Conservation (phyloP, 2,797 vertebrate species). For the Paedocypris micromegethes region DNA sequence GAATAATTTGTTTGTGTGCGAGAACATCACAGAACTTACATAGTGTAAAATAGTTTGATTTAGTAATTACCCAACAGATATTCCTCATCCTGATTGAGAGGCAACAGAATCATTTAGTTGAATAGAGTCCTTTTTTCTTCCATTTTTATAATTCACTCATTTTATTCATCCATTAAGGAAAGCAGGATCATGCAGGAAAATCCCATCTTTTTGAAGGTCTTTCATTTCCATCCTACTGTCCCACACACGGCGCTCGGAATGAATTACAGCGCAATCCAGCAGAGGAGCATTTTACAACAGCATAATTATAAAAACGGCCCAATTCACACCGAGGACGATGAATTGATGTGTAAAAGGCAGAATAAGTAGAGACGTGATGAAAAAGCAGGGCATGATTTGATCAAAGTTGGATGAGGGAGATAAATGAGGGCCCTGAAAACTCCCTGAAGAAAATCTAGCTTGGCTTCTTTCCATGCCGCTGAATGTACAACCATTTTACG, state of each 20-base stretch:
- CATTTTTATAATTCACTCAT: no score
- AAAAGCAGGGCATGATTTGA: constrained; percentile 19
- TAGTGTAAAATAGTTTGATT: no score
- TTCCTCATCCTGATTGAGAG: no score
- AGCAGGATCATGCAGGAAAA: no score
- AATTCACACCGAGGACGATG: constrained; percentile 10
- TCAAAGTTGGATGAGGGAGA: constrained; percentile 37
- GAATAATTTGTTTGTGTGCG: no score
- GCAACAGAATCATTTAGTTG: no score
- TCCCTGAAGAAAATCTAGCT: constrained; percentile 32
- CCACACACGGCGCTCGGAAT: neutral
- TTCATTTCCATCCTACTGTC: no score
- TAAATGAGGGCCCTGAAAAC: constrained; percentile 33
- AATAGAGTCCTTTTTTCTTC: no score
- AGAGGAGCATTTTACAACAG: neutral
- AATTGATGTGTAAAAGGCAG: constrained; percentile 7
- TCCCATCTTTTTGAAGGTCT: no score
- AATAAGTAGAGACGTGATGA: constrained; percentile 26
- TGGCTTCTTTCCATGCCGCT: constrained; percentile 55
- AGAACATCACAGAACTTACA: no score
- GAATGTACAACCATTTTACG: constrained; percentile 61
- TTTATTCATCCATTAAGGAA: no score
- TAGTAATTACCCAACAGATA: no score
- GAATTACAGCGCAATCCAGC: neutral
- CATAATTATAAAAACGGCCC: constrained; percentile 11